These are phyloP conservation scores for Paramormyrops kingsleyae DNA, from an alignment of 2,113 vertebrate genomes.

Conservation along the genomic window DNA sequence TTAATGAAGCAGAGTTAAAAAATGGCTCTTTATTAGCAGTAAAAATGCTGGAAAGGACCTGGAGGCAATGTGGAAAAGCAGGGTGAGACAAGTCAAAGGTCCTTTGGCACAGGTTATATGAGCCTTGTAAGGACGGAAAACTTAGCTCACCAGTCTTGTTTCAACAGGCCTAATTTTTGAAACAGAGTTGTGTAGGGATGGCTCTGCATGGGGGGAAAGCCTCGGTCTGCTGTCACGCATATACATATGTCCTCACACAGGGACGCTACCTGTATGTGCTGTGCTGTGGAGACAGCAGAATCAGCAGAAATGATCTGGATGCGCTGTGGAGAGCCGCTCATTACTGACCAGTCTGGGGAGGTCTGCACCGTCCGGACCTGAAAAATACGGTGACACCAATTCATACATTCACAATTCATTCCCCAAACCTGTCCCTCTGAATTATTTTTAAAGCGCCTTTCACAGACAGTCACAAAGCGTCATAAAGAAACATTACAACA, in stretches of 20 bases:
- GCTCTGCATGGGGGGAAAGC: not conserved
- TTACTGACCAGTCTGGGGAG: conserved; percentile 76
- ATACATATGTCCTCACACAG: not conserved
- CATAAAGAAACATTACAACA: not conserved
- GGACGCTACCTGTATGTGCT: conserved; percentile 68
- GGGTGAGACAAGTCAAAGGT: not conserved
- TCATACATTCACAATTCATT: not conserved
- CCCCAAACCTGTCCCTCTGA: not conserved
- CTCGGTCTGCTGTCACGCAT: not conserved
- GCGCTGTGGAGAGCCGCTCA: conserved; percentile 84
- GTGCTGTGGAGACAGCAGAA: conserved; percentile 74
- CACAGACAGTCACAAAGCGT: not conserved
- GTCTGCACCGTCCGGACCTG: conserved; percentile 63
- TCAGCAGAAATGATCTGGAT: conserved; percentile 91
- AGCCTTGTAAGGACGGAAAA: not conserved
- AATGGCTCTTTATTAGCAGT: not conserved
- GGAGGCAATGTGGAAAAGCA: not conserved
- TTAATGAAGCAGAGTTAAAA: not conserved
- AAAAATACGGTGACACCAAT: conserved; percentile 17
- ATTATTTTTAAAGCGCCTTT: not conserved
- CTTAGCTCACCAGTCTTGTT: not conserved
- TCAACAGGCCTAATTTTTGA: not conserved
- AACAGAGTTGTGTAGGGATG: not conserved
- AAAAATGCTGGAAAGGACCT: not conserved
- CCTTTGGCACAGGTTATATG: not conserved